Evolutionary conservation across 2,888 invertebrate species (phyloP), one percentile per base, ranked within the genome.

Genomic region (Xanthostigma xanthostigma): DNA sequence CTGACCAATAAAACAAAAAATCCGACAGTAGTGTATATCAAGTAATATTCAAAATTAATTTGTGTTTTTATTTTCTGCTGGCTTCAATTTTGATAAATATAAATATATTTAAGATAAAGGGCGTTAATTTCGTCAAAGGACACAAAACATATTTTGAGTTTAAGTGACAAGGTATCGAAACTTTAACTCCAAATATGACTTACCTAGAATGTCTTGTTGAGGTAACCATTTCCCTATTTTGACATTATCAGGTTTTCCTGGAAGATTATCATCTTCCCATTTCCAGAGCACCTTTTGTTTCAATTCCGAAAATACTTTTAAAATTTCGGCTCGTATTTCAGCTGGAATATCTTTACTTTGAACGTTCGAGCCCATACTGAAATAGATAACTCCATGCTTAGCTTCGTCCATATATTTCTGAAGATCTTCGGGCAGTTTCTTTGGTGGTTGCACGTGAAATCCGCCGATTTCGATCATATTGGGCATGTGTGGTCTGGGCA

Each of bases 251-350:
- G 67, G 65, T 54, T 64, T 57, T 13, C 59, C 60, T 2, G 62
- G 57, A 36, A 67, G 55, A 34, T 60, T 54, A 2, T 64, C 64
- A 2, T 62, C 61, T 51, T 75, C 75, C 65, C 70, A 75, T 58
- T 75, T 75, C 58, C 75, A 64, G 9, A 76, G 55, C 27, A 76
- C 65, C 36, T 61, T 63, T 40, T 64, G 61, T 33, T 61, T 61
- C 45, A 67, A 49, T 44, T 58, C 56, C 0, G 57, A 53, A 46
- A 68, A 65, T 2, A 58, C 62, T 27, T 53, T 54, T 10, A 65
- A 13, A 35, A 67, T 55, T 1, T 52, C 55, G 12, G 55, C 48
- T 11, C 56, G 51, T 38, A 52, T 57, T 44, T 57, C 53, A 27
- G 53, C 50, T 2, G 63, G 58, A 48, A 66, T 48, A 2, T 57